Percentiles rank a stretch among this genome's conserved stretches.
Conservation (phyloP, 2,113 vertebrate genomes). For the Cnemophilus loriae region DNA sequence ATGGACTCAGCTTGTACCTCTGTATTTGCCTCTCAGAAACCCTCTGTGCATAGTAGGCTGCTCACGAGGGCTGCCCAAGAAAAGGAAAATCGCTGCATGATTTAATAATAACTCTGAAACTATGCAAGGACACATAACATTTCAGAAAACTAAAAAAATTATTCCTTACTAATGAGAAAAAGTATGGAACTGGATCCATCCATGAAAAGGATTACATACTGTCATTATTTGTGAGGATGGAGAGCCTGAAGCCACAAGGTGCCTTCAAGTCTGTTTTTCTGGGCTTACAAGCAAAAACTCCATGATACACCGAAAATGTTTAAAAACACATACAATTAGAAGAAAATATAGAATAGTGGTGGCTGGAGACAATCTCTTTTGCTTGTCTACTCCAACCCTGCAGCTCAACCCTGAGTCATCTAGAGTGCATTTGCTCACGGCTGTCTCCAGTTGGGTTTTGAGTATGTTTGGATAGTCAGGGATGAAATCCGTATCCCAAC, state of each 20-base stretch:
- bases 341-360: background rate
- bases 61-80: fast-evolving
- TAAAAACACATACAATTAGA: background rate
- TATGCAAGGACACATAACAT: background rate
- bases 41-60: background rate
- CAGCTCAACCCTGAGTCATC: background rate
- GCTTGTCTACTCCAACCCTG: background rate
- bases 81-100: background rate
- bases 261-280: background rate
- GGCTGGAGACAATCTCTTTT: background rate
- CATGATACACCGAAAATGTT: background rate
- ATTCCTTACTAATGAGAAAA: background rate
- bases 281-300: background rate
- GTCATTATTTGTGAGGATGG: background rate
- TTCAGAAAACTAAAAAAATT: background rate
- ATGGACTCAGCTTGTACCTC: background rate
- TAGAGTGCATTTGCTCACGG: background rate
- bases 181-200: background rate
- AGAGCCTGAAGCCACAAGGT: background rate
- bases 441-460: background rate
- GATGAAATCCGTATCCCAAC: background rate
- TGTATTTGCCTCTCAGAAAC: background rate
- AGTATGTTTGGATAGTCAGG: background rate
- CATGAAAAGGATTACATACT: background rate
- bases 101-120: background rate